These are phyloP conservation scores for Stenurella melanura DNA, from an alignment of 2,888 invertebrate species.

Conservation along the genomic window DNA sequence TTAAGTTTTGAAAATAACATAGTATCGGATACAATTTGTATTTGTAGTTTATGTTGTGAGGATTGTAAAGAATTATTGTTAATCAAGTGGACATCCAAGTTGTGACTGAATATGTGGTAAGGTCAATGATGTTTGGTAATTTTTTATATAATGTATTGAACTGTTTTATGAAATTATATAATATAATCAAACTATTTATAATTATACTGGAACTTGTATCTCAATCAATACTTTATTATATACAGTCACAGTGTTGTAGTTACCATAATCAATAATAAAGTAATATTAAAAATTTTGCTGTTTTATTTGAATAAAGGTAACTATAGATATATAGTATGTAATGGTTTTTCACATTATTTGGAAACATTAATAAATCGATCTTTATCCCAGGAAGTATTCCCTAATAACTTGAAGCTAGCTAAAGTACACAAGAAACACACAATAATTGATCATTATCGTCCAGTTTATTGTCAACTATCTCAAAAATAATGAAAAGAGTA, in stretches of 20 bases:
- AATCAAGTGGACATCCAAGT: conserved; percentile 16
- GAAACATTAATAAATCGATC: too few relatives aligned
- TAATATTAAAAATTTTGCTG: conserved; percentile 15
- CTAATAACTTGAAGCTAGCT: too few relatives aligned
- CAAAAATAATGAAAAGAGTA: too few relatives aligned
- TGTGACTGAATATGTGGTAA: conserved; percentile 29
- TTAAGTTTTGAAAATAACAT: too few relatives aligned
- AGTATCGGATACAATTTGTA: too few relatives aligned
- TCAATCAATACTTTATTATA: conserved; percentile 30
- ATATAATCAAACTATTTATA: conserved; percentile 35
- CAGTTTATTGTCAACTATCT: too few relatives aligned
- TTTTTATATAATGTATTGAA: conserved; percentile 24
- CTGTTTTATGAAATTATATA: conserved; percentile 23
- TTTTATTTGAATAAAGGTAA: too few relatives aligned
- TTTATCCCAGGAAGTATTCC: too few relatives aligned
- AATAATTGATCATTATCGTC: too few relatives aligned
- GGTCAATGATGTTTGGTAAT: conserved; percentile 18
- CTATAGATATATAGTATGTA: too few relatives aligned
- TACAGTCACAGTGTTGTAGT: conserved; percentile 46
- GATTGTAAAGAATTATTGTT: neutral
- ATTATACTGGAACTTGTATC: conserved; percentile 34
- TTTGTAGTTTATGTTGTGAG: neutral
- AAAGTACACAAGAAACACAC: too few relatives aligned
- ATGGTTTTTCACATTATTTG: too few relatives aligned
- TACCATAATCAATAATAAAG: conserved; percentile 40